Evolutionary conservation across 2,888 invertebrate genomes (phyloP).

Genomic region (Ornithoptera alexandrae): DNA sequence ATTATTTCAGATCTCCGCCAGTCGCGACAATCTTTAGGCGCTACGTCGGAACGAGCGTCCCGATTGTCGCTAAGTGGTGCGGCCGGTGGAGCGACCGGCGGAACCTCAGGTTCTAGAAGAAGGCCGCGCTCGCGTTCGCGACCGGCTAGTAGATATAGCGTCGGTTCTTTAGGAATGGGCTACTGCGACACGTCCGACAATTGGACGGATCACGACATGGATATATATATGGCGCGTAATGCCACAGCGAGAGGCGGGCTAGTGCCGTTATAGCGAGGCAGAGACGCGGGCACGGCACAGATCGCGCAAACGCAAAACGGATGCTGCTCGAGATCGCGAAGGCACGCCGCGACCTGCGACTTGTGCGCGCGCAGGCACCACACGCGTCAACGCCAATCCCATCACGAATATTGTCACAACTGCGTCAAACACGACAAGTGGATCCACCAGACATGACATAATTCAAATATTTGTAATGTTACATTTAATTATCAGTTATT

Average conservation of each 20-base stretch:
- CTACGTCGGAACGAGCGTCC: constrained; percentile 89
- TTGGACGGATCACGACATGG: constrained; percentile 98
- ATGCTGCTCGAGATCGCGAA: constrained; percentile 48
- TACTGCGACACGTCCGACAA: constrained; percentile 94
- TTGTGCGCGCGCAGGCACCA: constrained; percentile 50
- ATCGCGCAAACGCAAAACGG: constrained; percentile 45
- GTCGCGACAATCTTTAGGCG: constrained; percentile 91
- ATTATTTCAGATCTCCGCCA: constrained; percentile 86
- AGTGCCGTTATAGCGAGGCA: constrained; percentile 86
- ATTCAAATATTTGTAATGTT: constrained; percentile 24
- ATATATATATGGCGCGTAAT: constrained; percentile 96
- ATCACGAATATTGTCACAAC: constrained; percentile 33
- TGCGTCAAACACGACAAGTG: constrained; percentile 32
- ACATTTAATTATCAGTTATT: neutral
- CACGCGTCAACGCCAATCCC: constrained; percentile 37
- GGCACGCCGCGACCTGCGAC: constrained; percentile 44
- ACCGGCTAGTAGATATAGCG: constrained; percentile 88
- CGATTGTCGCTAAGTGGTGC: constrained; percentile 85
- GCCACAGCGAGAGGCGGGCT: constrained; percentile 91
- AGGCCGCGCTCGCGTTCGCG: constrained; percentile 90
- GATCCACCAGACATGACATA: constrained; percentile 32
- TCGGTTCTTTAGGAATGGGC: constrained; percentile 91
- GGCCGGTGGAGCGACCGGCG: constrained; percentile 81
- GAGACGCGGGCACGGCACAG: constrained; percentile 48
- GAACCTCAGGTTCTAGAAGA: constrained; percentile 82